These are phyloP conservation scores for Neomicropteryx cornuta DNA, from an alignment of 1,140 invertebrate species.

Conservation along the genomic window DNA sequence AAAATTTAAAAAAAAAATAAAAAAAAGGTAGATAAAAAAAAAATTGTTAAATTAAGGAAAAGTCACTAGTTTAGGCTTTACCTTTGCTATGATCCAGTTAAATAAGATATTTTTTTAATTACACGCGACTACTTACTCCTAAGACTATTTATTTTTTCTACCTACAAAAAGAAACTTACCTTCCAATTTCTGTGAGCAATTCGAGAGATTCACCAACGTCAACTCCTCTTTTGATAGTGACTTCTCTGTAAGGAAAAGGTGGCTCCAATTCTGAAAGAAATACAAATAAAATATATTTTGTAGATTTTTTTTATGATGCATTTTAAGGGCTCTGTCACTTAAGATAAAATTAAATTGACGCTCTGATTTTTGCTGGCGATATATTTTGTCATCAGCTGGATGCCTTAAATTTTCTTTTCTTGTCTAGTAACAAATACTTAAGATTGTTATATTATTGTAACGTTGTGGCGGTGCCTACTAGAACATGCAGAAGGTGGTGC, in stretches of 20 bases:
- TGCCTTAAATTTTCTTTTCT: too few relatives aligned
- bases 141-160: conserved; percentile 1
- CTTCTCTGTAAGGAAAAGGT: conserved; percentile 72
- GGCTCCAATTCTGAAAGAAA: conserved; percentile 67
- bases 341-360: too few relatives aligned
- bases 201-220: conserved; percentile 74
- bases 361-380: too few relatives aligned
- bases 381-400: too few relatives aligned
- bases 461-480: too few relatives aligned
- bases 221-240: conserved; percentile 59
- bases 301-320: too few relatives aligned
- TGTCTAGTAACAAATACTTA: too few relatives aligned
- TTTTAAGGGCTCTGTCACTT: too few relatives aligned
- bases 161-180: conserved; percentile 39
- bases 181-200: conserved; percentile 67
- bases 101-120: neutral
- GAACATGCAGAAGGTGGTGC: too few relatives aligned
- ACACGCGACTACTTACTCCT: neutral
- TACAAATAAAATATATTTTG: too few relatives aligned
- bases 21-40: conserved; percentile 3
- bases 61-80: conserved; percentile 1
- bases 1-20: conserved; percentile 1
- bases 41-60: conserved; percentile 2
- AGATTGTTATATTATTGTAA: too few relatives aligned
- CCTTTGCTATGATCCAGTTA: neutral